Conservation (phyloP, 2,797 vertebrate genomes). For the Melanogrammus aeglefinus region DNA sequence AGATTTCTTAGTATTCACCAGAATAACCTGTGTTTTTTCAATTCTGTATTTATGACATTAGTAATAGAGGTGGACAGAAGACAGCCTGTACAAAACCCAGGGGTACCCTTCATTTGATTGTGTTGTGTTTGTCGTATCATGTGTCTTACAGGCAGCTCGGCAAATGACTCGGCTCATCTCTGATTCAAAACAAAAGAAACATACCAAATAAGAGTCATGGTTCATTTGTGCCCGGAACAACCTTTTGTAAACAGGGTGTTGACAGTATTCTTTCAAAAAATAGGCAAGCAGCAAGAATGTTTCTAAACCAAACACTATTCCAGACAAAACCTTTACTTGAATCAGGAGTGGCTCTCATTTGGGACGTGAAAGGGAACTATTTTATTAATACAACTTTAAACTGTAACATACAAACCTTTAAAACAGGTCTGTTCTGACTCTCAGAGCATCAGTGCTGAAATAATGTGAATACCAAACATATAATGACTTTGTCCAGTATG, state of each 20-base stretch:
- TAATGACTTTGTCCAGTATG: slow-evolving; percentile 29
- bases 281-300: slow-evolving; percentile 47
- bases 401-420: slow-evolving; percentile 24
- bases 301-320: slow-evolving; percentile 46
- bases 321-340: slow-evolving; percentile 43
- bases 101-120: background rate
- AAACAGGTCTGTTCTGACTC: slow-evolving; percentile 27
- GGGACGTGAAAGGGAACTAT: slow-evolving; percentile 27
- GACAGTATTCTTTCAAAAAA: slow-evolving; percentile 37
- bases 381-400: slow-evolving; percentile 24
- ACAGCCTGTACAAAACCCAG: background rate
- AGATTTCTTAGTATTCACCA: slow-evolving; percentile 4
- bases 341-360: slow-evolving; percentile 46
- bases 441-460: background rate
- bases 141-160: slow-evolving; percentile 67
- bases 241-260: slow-evolving; percentile 30
- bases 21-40: slow-evolving; percentile 3
- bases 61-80: background rate
- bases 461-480: slow-evolving; percentile 12
- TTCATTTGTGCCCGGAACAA: slow-evolving; percentile 48
- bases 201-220: slow-evolving; percentile 18
- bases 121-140: slow-evolving; percentile 53
- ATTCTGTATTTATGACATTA: background rate
- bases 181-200: slow-evolving; percentile 31
- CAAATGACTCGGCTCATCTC: slow-evolving; percentile 52